Percentiles rank a stretch among this genome's conserved stretches.
Evolutionary conservation across 2,888 invertebrate species (phyloP).

Genomic region (Andrena trimmerana): DNA sequence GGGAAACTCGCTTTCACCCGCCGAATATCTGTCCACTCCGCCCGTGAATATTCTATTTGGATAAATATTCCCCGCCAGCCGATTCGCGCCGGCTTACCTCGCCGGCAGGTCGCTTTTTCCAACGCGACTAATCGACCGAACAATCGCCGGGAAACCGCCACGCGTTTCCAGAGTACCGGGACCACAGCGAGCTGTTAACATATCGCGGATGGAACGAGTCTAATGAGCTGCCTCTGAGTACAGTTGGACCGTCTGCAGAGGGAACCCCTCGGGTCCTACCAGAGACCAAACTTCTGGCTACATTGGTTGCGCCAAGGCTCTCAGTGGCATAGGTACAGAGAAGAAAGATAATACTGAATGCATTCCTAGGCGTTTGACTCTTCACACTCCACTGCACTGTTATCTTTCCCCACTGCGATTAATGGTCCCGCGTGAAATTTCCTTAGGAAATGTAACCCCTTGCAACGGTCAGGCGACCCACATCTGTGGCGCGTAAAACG

Average conservation of each 20-base stretch:
- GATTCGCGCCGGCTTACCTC: neutral
- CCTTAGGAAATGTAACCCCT: neutral
- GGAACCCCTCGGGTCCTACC: too few species aligned
- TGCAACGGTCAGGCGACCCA: neutral
- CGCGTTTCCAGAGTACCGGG: too few species aligned
- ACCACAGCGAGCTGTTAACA: neutral
- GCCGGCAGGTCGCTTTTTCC: neutral
- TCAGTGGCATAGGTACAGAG: too few species aligned
- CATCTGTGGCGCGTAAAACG: slow-evolving; percentile 14
- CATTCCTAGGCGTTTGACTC: too few species aligned
- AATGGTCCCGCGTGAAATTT: slow-evolving; percentile 1
- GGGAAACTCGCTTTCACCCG: slow-evolving; percentile 57
- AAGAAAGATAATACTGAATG: too few species aligned
- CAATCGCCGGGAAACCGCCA: neutral
- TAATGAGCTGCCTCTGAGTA: neutral
- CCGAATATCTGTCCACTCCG: slow-evolving; percentile 47
- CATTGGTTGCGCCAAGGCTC: too few species aligned
- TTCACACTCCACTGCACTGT: too few species aligned
- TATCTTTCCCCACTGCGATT: neutral
- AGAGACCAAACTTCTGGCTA: too few species aligned
- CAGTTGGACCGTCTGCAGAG: too few species aligned
- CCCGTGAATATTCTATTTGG: slow-evolving; percentile 50
- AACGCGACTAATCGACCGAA: slow-evolving; percentile 8
- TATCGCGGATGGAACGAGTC: neutral
- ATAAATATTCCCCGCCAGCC: slow-evolving; percentile 46